Base-by-base conservation (phyloP, 1,140 invertebrate genomes). In the Heliconius hermathena region DNA sequence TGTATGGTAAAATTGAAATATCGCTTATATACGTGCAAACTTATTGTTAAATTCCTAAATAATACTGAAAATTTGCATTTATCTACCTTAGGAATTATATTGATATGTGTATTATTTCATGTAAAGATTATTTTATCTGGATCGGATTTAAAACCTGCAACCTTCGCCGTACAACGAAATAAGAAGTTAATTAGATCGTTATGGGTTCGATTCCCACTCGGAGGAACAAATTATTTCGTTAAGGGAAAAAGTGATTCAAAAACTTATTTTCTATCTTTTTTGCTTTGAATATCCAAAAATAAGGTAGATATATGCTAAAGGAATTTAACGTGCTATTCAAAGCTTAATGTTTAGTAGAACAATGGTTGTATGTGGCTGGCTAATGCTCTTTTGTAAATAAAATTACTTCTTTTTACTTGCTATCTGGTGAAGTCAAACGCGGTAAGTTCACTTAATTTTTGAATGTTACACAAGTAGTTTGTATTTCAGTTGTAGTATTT, bases 321-420 rank as follows among this genome's bases (percentile, higher is more conserved):
- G 60, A 66, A 66, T 29, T 66, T 66, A 66, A 26, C n/a, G 3
- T 13, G 22, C 60, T 66, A 66, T 66, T 66, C 22, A 66, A 22
- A 66, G 60, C 60, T 66, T 66, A 26, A 66, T 11, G 9, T 60
- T 11, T 2, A 26, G n/a, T 66, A 66, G 60, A 66, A 16, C 26
- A 0, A 66, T 66, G 29, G 60, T 66, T 66, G 66, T 82, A 81
- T 82, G 52, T 85, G 88, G 84, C 84, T 90, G 88, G 82, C 87
- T 84, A 70, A 72, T 72, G 81, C 83, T 90, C 85, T 89, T 85
- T 87, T 91, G 88, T 91, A 90, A 90, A 92, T 93, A 91, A 93
- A 85, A 84, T 77, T 86, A 86, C 84, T 91, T 91, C 89, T 93
- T 91, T 92, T 92, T 92, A 88, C 89, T 92, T 89, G 89, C 91